Evolutionary conservation across 30 jellyfish, hydroid and myxozoan genomes (phyloP), one percentile per base, ranked within the genome.

Genomic region (Turritopsis dohrnii): DNA sequence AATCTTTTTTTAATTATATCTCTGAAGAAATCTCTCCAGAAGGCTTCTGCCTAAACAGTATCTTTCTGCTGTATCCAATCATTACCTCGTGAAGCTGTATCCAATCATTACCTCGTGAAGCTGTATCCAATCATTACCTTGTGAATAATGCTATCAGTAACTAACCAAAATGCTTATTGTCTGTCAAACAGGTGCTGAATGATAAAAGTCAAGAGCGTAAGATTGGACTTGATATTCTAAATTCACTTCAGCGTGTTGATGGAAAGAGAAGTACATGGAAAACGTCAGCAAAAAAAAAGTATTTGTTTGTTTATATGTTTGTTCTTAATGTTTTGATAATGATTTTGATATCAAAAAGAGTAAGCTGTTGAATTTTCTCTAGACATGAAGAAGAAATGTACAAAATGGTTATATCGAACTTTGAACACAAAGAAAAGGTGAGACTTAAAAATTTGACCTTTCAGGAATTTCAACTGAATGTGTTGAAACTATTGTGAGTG

Each of bases 371-470:
- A 29, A 26, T 25, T 19, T 87, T 25, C 83, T 21, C 18, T 81
- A 91, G 97, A 71, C 84, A 89, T 28, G 98, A 85, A 79, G 98
- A 88, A 72, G 96, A 93, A 53, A 88, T 93, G 96, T 93, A 93
- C 79, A 90, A 89, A 13, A 60, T 79, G 54, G 79, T 93, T 21
- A 88, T 93, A 28, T 84, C 98, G 26, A 88, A 81, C 83, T 88
- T 84, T 71, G 98, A 93, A 76, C 96, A 88, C 52, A 93, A 86
- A 81, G 92, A 93, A 84, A 88, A 88, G 94, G 98, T 93, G 16
- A 1, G 87, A 28, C 73, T n/a, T n/a, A n/a, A n/a, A n/a, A n/a
- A n/a, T n/a, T n/a, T n/a, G n/a, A n/a, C n/a, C n/a, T n/a, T n/a
- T n/a, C n/a, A n/a, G n/a, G n/a, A n/a, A n/a, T n/a, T n/a, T n/a